A percentile compares a stretch with the other conserved stretches of the same genome.
These are phyloP conservation scores for Thereuonema tuberculata DNA, from an alignment of 1,140 invertebrate genomes.

Conservation along the genomic window DNA sequence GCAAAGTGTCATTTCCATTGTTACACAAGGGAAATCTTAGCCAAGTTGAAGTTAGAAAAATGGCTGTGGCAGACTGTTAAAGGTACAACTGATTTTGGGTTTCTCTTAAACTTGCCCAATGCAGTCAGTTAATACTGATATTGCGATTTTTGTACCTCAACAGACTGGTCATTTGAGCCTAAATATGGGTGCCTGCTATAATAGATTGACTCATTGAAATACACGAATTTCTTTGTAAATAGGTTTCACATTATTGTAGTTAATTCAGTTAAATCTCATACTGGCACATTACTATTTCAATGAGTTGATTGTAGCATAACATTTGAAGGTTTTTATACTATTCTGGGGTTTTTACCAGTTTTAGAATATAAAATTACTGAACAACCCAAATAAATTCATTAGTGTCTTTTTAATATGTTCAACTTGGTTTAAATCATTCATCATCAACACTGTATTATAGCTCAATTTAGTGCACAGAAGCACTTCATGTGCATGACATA, in stretches of 20 bases:
- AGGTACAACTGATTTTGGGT: no score
- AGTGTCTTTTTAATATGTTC: not conserved
- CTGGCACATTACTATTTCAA: not conserved
- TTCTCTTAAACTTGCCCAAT: no score
- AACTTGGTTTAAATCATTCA: not conserved
- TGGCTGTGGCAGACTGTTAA: not conserved
- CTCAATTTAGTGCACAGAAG: no score
- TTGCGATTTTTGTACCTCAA: not conserved
- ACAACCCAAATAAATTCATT: no score
- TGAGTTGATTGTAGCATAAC: not conserved
- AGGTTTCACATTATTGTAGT: not conserved
- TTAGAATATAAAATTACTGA: no score
- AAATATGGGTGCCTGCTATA: not conserved
- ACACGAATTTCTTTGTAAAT: not conserved
- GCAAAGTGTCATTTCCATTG: slow-evolving; percentile 6
- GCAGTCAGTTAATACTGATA: no score
- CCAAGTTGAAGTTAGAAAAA: slow-evolving; percentile 2
- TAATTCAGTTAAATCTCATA: not conserved
- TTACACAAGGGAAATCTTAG: not conserved
- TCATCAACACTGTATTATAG: not conserved
- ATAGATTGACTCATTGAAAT: not conserved
- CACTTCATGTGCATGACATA: no score
- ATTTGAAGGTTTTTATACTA: not conserved
- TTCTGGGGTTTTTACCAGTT: no score
- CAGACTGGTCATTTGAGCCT: not conserved